Percentiles rank a stretch among this genome's conserved stretches.
Evolutionary conservation across 1,140 invertebrate genomes (phyloP).

Genomic region (Heliconius congener): DNA sequence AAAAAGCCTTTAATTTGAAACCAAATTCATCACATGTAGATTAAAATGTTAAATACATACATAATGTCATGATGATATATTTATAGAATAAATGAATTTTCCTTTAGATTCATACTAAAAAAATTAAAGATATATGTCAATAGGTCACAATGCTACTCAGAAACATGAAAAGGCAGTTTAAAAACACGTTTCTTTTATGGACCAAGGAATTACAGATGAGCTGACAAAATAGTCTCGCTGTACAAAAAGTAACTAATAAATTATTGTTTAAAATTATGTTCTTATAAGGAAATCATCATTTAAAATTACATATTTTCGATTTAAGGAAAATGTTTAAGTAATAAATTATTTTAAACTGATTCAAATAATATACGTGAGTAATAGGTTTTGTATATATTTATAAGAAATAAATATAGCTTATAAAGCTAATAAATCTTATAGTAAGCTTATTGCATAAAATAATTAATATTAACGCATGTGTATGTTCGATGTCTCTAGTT

Average conservation of each 20-base stretch:
- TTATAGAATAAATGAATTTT: not conserved
- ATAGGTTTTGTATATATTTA: too few relatives aligned
- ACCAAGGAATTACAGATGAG: not conserved
- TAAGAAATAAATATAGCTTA: too few relatives aligned
- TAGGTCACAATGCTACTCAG: not conserved
- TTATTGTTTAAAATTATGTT: not conserved
- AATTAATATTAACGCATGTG: too few relatives aligned
- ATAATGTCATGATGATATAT: too few relatives aligned
- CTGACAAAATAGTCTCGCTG: not conserved
- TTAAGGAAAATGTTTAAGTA: not conserved
- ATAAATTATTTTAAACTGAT: not conserved
- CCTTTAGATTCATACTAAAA: not conserved
- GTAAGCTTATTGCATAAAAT: too few relatives aligned
- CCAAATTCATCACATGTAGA: too few relatives aligned
- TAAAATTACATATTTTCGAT: not conserved
- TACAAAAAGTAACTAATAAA: conserved; percentile 5
- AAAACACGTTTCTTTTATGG: not conserved
- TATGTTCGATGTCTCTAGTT: too few relatives aligned
- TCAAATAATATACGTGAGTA: not conserved
- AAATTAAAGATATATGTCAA: not conserved
- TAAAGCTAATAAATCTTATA: too few relatives aligned
- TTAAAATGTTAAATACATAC: too few relatives aligned
- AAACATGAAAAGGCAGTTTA: not conserved
- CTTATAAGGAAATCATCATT: not conserved
- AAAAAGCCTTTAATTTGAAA: too few relatives aligned